Percentiles rank a stretch among this genome's conserved stretches.
Conservation (phyloP, 2,113 vertebrate species). For the Electrona antarctica region DNA sequence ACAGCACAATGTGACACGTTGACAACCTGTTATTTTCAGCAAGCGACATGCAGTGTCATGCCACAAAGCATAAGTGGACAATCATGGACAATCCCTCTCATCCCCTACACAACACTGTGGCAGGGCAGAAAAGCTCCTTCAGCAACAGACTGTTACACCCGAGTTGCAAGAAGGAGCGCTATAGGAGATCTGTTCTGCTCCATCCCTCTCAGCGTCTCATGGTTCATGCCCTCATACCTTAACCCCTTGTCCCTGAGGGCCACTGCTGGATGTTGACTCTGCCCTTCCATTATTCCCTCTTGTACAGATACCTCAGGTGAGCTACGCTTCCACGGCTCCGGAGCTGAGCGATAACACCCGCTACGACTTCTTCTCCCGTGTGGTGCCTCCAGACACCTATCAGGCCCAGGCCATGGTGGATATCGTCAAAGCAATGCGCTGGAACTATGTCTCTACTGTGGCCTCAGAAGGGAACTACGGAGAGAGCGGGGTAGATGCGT, state of each 20-base stretch:
- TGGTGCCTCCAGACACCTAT: conserved; percentile 96
- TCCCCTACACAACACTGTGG: conserved; percentile 1
- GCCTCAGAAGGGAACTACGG: conserved; percentile 98
- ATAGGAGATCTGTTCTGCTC: too few species aligned
- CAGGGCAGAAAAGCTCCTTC: not conserved
- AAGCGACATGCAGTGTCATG: too few species aligned
- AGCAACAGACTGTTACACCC: too few species aligned
- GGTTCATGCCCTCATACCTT: too few species aligned
- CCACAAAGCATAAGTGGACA: too few species aligned
- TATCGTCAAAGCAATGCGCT: conserved; percentile 92
- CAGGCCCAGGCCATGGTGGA: conserved; percentile 99
- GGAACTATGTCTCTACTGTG: conserved; percentile 95
- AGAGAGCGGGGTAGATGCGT: conserved; percentile 95
- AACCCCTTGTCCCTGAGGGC: too few species aligned
- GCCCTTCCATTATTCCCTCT: conserved; percentile 39
- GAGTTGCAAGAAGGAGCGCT: too few species aligned
- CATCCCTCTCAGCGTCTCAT: too few species aligned
- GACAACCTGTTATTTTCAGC: too few species aligned
- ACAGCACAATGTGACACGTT: too few species aligned
- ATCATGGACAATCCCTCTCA: not conserved
- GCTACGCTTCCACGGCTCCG: conserved; percentile 97
- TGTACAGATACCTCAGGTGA: conserved; percentile 97
- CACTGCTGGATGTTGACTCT: conserved; percentile 13
- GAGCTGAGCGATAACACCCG: conserved; percentile 97
- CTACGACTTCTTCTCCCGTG: conserved; percentile 97